Base-by-base conservation (phyloP, 2,113 vertebrate species). In the Podocnemis expansa region DNA sequence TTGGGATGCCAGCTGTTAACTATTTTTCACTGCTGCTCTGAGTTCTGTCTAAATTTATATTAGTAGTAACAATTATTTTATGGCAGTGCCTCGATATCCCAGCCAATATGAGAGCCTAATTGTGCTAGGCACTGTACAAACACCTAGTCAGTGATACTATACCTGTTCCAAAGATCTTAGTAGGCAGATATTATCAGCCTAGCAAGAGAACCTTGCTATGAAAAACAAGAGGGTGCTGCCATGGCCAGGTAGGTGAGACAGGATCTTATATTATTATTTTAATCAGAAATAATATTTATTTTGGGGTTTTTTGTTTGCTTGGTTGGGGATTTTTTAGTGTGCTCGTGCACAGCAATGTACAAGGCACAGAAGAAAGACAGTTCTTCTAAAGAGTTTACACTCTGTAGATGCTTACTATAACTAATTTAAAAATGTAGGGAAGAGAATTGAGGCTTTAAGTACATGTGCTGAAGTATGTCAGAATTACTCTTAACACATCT, bases 351-450 rank as follows among this genome's bases (percentile, higher is more conserved):
- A 55, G 43, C 76, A 47, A 14, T 34, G 27, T 49, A 19, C 8
- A 49, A 78, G 45, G 49, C 45, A 8, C 2, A 25, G 47, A 78
- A 78, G 17, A 47, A 78, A 31, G 41, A 34, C 24, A 27, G 56
- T 24, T 25, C 56, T 27, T 78, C 25, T 17, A n/a, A 49, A 47
- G 45, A 78, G 25, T 27, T 29, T 78, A 29, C 19, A 49, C 9
- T 29, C 76, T 78, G 8, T 34, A 45, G 27, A 58, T 58, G 56
- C 31, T 27, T 73, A 3, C 29, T 54, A 2, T 5, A 75, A 8
- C 4, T 88, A 2, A 31, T 19, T 82, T 93, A 82, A 90, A 0
- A 0, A 85, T 78, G 19, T 11, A 3, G 1, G 0, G 0, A 0
- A 27, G 25, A 80, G 16, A 84, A 4, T 31, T 89, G 3, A 38